phyloP scores from a whole-genome alignment of 2,888 invertebrate species.

The Ectropis crepuscularia region DNA sequence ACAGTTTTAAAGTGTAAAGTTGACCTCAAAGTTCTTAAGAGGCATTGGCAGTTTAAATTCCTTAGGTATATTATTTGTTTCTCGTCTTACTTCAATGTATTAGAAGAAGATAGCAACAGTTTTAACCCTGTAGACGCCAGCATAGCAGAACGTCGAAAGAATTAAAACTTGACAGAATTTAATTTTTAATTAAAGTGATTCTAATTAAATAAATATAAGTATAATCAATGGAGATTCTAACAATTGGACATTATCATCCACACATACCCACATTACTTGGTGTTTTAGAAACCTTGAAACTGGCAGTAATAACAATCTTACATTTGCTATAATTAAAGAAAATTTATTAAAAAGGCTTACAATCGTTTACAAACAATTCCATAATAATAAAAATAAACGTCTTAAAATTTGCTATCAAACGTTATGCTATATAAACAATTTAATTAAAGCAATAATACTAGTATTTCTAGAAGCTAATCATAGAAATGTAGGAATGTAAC shows the following conservation, averaged over 20 bases:
- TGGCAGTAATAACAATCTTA: slow-evolving; percentile 73
- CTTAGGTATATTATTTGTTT: too few species aligned
- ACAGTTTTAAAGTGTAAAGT: too few species aligned
- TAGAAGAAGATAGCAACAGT: too few species aligned
- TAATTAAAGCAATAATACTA: slow-evolving; percentile 57
- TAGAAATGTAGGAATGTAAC: slow-evolving; percentile 52
- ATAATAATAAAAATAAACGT: slow-evolving; percentile 54
- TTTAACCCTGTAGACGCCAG: too few species aligned
- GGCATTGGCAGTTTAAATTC: too few species aligned
- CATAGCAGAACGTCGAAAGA: background rate
- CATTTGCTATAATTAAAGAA: slow-evolving; percentile 49
- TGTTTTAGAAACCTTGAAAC: slow-evolving; percentile 77
- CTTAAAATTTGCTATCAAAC: slow-evolving; percentile 71
- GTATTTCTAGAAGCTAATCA: slow-evolving; percentile 47
- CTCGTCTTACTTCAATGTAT: too few species aligned
- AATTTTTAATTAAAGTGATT: too few species aligned
- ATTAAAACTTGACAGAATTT: background rate
- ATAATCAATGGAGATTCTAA: slow-evolving; percentile 42
- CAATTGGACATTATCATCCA: slow-evolving; percentile 61
- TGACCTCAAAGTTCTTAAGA: too few species aligned
- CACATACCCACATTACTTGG: slow-evolving; percentile 64
- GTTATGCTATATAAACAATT: slow-evolving; percentile 61
- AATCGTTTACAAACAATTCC: slow-evolving; percentile 59
- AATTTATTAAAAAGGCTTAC: slow-evolving; percentile 53
- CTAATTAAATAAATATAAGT: background rate